A percentile compares a stretch with the other conserved stretches of the same genome.
Evolutionary conservation across 2,797 vertebrate genomes (phyloP).

Genomic region (Danio kyathit): DNA sequence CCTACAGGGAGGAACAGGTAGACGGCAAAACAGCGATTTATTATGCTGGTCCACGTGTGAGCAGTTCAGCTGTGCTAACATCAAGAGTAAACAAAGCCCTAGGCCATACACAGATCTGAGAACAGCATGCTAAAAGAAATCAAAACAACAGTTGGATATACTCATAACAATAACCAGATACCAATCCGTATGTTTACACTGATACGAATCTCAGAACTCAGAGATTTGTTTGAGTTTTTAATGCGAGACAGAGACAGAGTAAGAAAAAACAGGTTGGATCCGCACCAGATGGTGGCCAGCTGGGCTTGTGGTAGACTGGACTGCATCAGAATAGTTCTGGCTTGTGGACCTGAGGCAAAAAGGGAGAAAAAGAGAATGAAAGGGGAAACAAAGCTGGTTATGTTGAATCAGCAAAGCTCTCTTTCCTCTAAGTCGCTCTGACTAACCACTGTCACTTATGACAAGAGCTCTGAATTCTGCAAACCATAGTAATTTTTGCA

Average conservation of each 20-base stretch:
- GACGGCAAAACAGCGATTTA: not conserved
- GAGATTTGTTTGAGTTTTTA: slow-evolving; percentile 13
- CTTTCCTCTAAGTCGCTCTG: slow-evolving; percentile 22
- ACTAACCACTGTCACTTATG: slow-evolving; percentile 29
- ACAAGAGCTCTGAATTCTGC: not conserved
- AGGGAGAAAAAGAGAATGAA: slow-evolving; percentile 12
- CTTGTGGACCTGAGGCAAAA: slow-evolving; percentile 88
- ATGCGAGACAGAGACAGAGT: not conserved
- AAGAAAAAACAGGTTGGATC: slow-evolving; percentile 12
- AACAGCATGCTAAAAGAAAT: slow-evolving; percentile 7
- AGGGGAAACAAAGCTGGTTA: not conserved
- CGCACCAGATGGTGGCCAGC: slow-evolving; percentile 96
- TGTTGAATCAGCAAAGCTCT: slow-evolving; percentile 27
- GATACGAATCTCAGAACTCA: not conserved
- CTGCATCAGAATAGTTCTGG: slow-evolving; percentile 98
- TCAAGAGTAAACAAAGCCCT: slow-evolving; percentile 3
- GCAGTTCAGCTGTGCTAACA: not conserved
- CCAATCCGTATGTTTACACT: not conserved
- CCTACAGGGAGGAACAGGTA: slow-evolving; percentile 73
- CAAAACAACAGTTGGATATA: not conserved
- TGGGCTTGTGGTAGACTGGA: slow-evolving; percentile 97
- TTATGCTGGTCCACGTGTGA: not conserved
- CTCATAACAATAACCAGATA: not conserved
- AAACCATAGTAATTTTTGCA: not conserved
- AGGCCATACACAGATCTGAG: slow-evolving; percentile 1